A percentile compares a stretch with the other conserved stretches of the same genome.
Conservation (phyloP, 2,888 invertebrate species). For the Stratiomys singularior region DNA sequence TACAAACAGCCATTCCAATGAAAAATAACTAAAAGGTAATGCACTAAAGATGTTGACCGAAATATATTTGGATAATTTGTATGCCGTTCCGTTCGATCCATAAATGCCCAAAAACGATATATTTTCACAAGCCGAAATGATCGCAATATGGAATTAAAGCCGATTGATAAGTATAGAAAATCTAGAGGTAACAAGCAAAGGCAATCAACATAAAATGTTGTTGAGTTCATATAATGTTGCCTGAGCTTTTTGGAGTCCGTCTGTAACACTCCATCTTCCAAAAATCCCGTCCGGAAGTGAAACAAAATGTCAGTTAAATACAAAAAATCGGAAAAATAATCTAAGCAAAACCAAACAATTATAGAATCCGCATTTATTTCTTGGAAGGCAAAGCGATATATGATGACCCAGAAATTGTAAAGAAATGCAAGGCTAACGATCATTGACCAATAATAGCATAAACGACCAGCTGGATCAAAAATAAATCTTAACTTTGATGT, state of each 20-base stretch:
- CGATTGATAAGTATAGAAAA: slow-evolving; percentile 97
- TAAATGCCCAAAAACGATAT: slow-evolving; percentile 98
- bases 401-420: slow-evolving; percentile 98
- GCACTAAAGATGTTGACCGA: slow-evolving; percentile 90
- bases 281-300: slow-evolving; percentile 96
- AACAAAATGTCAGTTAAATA: slow-evolving; percentile 96
- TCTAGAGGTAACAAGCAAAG: slow-evolving; percentile 97
- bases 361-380: slow-evolving; percentile 94
- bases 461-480: slow-evolving; percentile 96
- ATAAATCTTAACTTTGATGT: slow-evolving; percentile 88
- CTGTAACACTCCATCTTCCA: slow-evolving; percentile 97
- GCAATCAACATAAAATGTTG: slow-evolving; percentile 98
- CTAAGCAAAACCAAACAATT: slow-evolving; percentile 95
- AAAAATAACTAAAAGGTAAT: slow-evolving; percentile 97
- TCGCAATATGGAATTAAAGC: slow-evolving; percentile 94
- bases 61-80: slow-evolving; percentile 99
- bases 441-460: slow-evolving; percentile 98
- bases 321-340: slow-evolving; percentile 95
- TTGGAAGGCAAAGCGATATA: slow-evolving; percentile 98
- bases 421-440: slow-evolving; percentile 95
- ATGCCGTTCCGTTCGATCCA: slow-evolving; percentile 97
- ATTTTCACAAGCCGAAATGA: slow-evolving; percentile 97
- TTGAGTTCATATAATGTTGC: slow-evolving; percentile 97
- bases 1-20: slow-evolving; percentile 99
- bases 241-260: slow-evolving; percentile 93